Evolutionary conservation across 1,140 invertebrate species (phyloP), one percentile per base, ranked within the genome.

Genomic region (Thereuonema tuberculata): DNA sequence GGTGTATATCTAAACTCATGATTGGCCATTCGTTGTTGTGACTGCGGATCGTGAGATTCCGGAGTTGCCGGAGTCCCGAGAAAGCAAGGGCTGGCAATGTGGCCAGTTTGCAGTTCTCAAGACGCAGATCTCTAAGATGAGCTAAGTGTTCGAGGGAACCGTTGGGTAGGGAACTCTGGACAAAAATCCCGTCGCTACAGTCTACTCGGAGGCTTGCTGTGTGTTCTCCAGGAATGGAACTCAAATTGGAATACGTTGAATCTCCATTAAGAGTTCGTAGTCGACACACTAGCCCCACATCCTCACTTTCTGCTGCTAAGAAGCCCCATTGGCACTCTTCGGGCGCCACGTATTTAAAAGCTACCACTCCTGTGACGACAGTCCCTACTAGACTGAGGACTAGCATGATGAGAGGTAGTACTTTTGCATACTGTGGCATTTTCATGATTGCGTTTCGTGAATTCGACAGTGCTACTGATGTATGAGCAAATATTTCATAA

Each of bases 201-300:
- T 88, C 84, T 23, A 92, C 78, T 9, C 83, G 76, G 63, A 92
- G 74, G 5, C 85, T 78, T 17, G 84, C 85, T 1, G 89, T 86
- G 25, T 87, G 89, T 63, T 89, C 86, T 71, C 82, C 76, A 59
- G 86, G 86, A 47, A 91, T 85, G 55, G 87, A 84, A 70, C 85
- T 88, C 69, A 92, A 88, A 72, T 93, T 92, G 12, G 85, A 86
- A n/a, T 82, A 84, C 67, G 88, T 84, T 67, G 86, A 84, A 69
- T 87, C 84, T 72, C 84, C 87, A 72, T 86, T 87, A 68, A 85
- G 84, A 31, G 84, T 85, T 46, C 84, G 72, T 64, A 89, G 78
- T 73, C 83, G 82, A 74, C 89, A 93, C 47, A 81, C 84, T 31
- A 92, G 76, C 14, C 83, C 78, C 52, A 88, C 84, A 68, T 87